Percentiles rank a stretch among this genome's conserved stretches.
Conservation (phyloP, 2,888 invertebrate species). For the Cerastis rubricosa region DNA sequence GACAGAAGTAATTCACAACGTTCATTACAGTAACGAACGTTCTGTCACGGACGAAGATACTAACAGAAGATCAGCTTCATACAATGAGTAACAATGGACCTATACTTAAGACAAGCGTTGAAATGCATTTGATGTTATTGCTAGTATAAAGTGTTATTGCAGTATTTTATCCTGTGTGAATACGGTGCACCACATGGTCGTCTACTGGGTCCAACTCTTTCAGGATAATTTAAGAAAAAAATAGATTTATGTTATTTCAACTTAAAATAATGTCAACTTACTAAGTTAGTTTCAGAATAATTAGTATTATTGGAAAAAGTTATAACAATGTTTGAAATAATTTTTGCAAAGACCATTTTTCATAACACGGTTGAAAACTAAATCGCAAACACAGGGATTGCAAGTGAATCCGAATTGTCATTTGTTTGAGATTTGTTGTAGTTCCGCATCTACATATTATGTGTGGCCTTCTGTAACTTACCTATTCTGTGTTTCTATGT, state of each 20-base stretch:
- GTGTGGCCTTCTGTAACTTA: not conserved
- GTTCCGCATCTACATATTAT: not conserved
- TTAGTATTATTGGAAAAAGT: not conserved
- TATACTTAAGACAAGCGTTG: not conserved
- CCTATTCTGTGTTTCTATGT: constrained; percentile 27
- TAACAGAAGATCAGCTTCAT: not conserved
- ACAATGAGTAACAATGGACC: not conserved
- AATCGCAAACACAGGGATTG: not conserved
- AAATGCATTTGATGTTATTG: not conserved
- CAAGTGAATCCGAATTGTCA: not conserved
- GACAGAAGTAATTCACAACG: constrained; percentile 62
- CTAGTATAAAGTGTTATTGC: not conserved
- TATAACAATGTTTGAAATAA: not conserved
- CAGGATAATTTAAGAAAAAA: not conserved
- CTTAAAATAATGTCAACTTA: not conserved
- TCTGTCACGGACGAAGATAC: not conserved
- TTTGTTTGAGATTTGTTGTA: not conserved
- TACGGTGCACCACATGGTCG: not conserved
- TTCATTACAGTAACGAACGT: constrained; percentile 65
- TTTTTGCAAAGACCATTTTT: not conserved
- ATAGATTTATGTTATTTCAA: not conserved
- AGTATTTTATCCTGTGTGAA: not conserved
- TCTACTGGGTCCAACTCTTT: not conserved
- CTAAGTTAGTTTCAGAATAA: not conserved
- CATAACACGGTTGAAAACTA: rapidly evolving